These are phyloP conservation scores for Rhadina sibilatrix DNA, from an alignment of 2,113 vertebrate species.

Conservation along the genomic window DNA sequence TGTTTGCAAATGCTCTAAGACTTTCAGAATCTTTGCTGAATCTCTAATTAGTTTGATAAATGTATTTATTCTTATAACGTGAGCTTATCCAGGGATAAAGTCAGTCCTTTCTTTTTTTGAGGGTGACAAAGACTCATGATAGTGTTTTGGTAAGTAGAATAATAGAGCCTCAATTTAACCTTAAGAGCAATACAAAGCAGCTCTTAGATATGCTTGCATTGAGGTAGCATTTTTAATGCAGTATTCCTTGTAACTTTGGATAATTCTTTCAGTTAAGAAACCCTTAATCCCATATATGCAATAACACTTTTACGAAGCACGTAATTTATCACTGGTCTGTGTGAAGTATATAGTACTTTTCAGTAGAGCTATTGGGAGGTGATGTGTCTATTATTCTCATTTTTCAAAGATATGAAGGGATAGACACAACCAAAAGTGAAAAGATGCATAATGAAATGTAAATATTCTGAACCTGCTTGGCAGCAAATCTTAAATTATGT, in stretches of 20 bases:
- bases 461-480: background rate
- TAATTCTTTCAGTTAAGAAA: background rate
- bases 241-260: background rate
- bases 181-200: background rate
- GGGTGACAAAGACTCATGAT: background rate
- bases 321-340: background rate
- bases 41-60: background rate
- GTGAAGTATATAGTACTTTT: background rate
- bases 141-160: background rate
- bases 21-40: background rate
- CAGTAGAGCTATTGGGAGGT: background rate
- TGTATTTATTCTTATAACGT: background rate
- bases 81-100: background rate
- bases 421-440: background rate
- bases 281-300: background rate
- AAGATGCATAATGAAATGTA: background rate
- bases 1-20: background rate
- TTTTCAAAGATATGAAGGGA: background rate
- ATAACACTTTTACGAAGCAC: background rate
- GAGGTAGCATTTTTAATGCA: background rate
- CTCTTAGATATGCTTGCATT: background rate
- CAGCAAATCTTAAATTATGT: background rate
- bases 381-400: background rate
- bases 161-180: background rate
- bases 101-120: background rate